Percentiles rank a stretch among this genome's conserved stretches.
phyloP scores from a whole-genome alignment of 2,113 vertebrate species.

The Nerophis lumbriciformis region DNA sequence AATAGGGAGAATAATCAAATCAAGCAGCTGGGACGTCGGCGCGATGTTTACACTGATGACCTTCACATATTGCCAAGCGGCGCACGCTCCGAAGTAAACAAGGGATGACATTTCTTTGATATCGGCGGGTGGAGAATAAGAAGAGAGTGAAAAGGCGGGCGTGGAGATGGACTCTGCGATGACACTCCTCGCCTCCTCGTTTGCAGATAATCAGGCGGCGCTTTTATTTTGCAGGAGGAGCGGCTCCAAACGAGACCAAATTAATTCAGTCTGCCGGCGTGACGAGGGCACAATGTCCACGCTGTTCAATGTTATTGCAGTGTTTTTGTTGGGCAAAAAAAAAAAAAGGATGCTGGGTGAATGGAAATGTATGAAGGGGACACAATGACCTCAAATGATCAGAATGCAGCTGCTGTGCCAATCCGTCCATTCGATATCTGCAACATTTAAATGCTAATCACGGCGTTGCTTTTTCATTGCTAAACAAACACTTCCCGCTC shows the following conservation, averaged over 20 bases:
- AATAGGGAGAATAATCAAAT: no score
- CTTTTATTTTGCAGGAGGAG: not conserved
- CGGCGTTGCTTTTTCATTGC: no score
- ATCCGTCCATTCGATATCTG: not conserved
- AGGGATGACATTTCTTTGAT: conserved; percentile 5
- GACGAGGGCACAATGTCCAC: not conserved
- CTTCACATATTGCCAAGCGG: not conserved
- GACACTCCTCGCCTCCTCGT: conserved; percentile 2
- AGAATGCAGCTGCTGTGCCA: not conserved
- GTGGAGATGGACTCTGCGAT: not conserved
- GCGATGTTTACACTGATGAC: not conserved
- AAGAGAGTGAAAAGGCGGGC: not conserved
- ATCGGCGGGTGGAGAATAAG: not conserved
- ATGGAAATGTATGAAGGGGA: not conserved
- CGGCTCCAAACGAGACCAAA: not conserved
- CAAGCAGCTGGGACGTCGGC: no score
- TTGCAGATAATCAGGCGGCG: conserved; percentile 3
- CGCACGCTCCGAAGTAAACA: not conserved
- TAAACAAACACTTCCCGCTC: no score
- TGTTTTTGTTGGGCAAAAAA: not conserved
- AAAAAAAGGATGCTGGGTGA: not conserved
- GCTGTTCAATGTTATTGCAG: conserved; percentile 8
- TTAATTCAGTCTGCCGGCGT: not conserved
- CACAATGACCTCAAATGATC: not conserved
- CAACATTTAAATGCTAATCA: not conserved